A percentile compares a stretch with the other conserved stretches of the same genome.
Conservation (phyloP, 2,113 vertebrate genomes). For the Mus musculus region GRCm39 chr15:23287501-23288000, state of each 20-base stretch:
- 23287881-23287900: background rate
- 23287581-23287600: background rate
- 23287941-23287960: background rate
- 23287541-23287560: too few relatives aligned
- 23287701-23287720: background rate
- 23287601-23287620: background rate
- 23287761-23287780: background rate
- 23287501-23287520: background rate
- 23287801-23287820: rapidly evolving
- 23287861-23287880: background rate
- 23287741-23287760: too few relatives aligned
- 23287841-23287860: background rate
- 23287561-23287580: background rate
- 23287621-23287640: background rate
- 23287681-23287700: background rate
- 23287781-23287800: too few relatives aligned
- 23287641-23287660: background rate
- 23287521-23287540: background rate
- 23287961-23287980: background rate
- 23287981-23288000: background rate
- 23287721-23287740: background rate
- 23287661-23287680: background rate
- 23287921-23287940: background rate
- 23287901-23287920: too few relatives aligned
- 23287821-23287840: background rate